Evolutionary conservation across 2,888 invertebrate species (phyloP).

Genomic region (Eupithecia vulgata): DNA sequence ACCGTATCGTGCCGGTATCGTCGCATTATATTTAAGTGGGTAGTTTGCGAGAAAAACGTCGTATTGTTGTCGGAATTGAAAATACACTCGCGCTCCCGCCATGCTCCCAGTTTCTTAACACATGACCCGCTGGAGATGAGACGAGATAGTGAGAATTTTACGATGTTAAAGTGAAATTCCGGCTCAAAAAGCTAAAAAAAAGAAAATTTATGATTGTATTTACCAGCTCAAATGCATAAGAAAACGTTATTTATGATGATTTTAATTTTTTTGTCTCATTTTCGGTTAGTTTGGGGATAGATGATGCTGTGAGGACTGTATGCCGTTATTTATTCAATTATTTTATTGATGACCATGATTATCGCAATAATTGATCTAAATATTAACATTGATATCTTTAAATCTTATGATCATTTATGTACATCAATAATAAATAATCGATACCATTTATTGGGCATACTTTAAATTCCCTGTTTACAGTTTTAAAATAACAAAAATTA

Average conservation of each 20-base stretch:
- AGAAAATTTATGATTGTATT: neutral
- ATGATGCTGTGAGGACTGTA: neutral
- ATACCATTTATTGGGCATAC: neutral
- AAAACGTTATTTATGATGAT: neutral
- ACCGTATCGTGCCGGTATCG: slow-evolving; percentile 68
- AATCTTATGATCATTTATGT: too few relatives aligned
- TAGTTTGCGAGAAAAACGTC: slow-evolving; percentile 80
- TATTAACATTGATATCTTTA: neutral
- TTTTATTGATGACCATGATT: too few relatives aligned
- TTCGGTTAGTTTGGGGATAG: neutral
- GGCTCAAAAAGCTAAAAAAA: neutral
- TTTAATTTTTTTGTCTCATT: neutral
- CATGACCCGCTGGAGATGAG: slow-evolving; percentile 49
- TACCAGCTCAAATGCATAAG: neutral
- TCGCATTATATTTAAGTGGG: slow-evolving; percentile 80
- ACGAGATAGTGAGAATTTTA: slow-evolving; percentile 19
- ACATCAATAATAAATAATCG: too few relatives aligned
- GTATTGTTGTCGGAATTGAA: slow-evolving; percentile 81
- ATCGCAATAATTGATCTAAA: too few relatives aligned
- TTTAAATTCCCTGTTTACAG: neutral
- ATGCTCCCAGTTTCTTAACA: slow-evolving; percentile 47
- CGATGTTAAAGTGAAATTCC: neutral
- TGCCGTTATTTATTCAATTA: too few relatives aligned
- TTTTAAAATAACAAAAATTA: neutral
- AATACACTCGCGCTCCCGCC: slow-evolving; percentile 67